phyloP scores from a whole-genome alignment of 2,113 vertebrate genomes.

The Turdus rufiventris region DNA sequence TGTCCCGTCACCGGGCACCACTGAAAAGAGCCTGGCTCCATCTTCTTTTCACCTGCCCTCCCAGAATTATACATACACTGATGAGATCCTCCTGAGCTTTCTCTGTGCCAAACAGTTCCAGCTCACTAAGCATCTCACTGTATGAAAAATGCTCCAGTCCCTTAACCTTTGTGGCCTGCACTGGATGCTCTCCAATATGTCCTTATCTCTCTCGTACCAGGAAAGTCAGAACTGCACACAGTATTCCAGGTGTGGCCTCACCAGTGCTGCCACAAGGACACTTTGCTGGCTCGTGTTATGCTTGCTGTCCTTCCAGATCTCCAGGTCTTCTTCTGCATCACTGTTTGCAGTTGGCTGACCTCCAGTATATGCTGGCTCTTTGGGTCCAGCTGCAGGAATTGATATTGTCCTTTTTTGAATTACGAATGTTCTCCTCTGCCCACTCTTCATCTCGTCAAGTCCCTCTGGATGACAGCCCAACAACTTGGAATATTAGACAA shows the following conservation, averaged over 20 bases:
- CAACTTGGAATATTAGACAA: background rate
- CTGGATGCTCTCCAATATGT: background rate
- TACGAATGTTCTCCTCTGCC: background rate
- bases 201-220: background rate
- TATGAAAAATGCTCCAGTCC: background rate
- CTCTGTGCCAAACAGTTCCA: background rate
- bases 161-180: background rate
- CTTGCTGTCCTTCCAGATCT: background rate
- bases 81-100: background rate
- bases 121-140: background rate
- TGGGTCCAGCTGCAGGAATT: background rate
- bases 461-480: background rate
- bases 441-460: background rate
- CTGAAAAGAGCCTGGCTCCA: background rate
- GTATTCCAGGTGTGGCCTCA: background rate
- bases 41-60: background rate
- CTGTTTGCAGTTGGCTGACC: background rate
- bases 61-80: background rate
- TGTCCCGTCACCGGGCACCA: background rate
- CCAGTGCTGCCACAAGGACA: background rate
- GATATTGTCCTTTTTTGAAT: background rate
- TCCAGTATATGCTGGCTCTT: accelerated
- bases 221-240: background rate
- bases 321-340: background rate
- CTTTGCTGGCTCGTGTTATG: background rate